phyloP scores from a whole-genome alignment of 2,113 vertebrate genomes.

The Lamprotornis superbus region DNA sequence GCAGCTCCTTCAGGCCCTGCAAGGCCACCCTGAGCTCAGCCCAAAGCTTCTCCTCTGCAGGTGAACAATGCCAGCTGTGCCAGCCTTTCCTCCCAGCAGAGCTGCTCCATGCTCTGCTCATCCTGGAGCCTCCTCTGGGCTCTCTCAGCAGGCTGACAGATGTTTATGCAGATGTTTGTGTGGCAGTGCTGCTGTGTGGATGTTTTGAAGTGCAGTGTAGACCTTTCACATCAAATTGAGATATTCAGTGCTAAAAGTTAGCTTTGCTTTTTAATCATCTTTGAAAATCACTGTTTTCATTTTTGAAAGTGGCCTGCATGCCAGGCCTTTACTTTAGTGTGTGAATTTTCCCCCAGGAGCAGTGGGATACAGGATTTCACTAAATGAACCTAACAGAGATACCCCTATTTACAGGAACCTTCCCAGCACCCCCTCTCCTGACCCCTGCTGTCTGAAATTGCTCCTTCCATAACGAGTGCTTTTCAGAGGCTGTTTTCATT shows the following conservation, averaged over 20 bases:
- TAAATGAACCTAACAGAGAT: background rate
- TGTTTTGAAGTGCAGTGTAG: background rate
- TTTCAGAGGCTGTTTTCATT: background rate
- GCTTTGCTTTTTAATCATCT: background rate
- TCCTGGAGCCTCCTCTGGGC: background rate
- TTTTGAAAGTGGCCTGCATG: background rate
- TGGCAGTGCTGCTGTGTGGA: background rate
- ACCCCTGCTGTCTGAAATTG: background rate
- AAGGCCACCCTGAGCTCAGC: too few relatives aligned
- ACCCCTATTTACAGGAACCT: background rate
- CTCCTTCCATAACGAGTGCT: background rate
- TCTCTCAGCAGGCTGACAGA: background rate
- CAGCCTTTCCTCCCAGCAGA: background rate
- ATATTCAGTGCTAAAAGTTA: background rate
- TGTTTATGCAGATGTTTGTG: background rate
- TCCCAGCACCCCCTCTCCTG: background rate
- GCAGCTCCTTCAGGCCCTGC: too few relatives aligned
- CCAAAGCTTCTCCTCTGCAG: too few relatives aligned
- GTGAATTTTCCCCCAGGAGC: background rate
- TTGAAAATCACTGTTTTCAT: background rate
- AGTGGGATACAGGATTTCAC: background rate
- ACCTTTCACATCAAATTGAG: background rate
- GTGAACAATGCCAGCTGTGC: background rate
- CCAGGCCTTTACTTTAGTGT: background rate
- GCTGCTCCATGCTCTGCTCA: background rate